Evolutionary conservation across 2,888 invertebrate genomes (phyloP), one percentile per base, ranked within the genome.

Genomic region (Chaetoderma sp.): DNA sequence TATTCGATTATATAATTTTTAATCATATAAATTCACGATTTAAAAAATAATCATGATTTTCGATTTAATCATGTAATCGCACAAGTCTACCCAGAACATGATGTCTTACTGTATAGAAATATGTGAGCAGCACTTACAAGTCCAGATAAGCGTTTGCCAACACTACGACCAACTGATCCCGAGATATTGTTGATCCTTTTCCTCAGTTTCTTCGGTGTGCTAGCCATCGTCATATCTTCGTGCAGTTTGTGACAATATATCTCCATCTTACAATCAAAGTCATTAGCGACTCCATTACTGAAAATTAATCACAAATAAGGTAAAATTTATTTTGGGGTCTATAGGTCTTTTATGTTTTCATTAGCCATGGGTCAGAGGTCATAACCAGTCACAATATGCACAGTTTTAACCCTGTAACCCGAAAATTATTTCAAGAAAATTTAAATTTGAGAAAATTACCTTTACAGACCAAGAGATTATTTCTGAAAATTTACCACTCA

Each of bases 141-240:
- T 25, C 90, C 89, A 1, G 90, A 90, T 36, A 91, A 83, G 74
- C 90, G 89, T 76, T 89, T 89, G 1, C 91, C 91, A 10, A 91
- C 90, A 18, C 90, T 90, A 73, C 90, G 89, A 3, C 91, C 91
- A n/a, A 91, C 90, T 1, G 90, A 90, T 54, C 89, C 90, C 72
- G 90, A 90, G 58, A 85, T 61, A 63, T 83, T 83, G 44, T 80
- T 80, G 63, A 91, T 89, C 13, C 90, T 90, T 69, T 90, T 89
- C 80, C 89, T 89, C 16, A 91, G 88, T 81, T 90, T 90, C 71
- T 90, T 87, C 1, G 90, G 90, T 4, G 91, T 90, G 74, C 89
- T 90, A 1, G 90, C 90, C 62, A 91, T 90, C 45, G 89, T 89
- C 68, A 91, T 83, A 78, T 91, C 91, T 70, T 90, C 90, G 76